phyloP scores from a whole-genome alignment of 2,888 invertebrate species.

The Tigriopus californicus region DNA sequence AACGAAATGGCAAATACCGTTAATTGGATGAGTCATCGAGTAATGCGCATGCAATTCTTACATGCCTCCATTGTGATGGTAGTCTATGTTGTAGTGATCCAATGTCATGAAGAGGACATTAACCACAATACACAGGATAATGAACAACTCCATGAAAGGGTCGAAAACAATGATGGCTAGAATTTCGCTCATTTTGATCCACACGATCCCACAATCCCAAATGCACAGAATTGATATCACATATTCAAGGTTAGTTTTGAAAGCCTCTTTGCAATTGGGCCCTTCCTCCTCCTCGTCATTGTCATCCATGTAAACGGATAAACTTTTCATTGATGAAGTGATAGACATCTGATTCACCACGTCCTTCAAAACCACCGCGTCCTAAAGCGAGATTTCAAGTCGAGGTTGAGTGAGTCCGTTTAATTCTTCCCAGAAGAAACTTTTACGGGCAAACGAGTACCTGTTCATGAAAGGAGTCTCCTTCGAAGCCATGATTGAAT shows the following conservation, averaged over 20 bases:
- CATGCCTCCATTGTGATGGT: slow-evolving; percentile 48
- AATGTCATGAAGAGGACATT: slow-evolving; percentile 29
- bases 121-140: slow-evolving; percentile 28
- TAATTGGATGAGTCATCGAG: slow-evolving; percentile 21
- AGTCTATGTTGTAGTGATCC: slow-evolving; percentile 24
- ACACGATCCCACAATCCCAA: slow-evolving; percentile 26
- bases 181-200: slow-evolving; percentile 23
- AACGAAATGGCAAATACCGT: neutral
- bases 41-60: slow-evolving; percentile 88
- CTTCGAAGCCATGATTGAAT: neutral
- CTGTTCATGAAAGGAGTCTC: neutral
- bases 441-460: neutral
- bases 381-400: slow-evolving; percentile 36
- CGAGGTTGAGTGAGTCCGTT: neutral
- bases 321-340: slow-evolving; percentile 30
- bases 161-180: slow-evolving; percentile 12
- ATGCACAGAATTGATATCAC: slow-evolving; percentile 22
- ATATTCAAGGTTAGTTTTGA: neutral
- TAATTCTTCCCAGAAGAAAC: neutral
- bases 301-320: neutral
- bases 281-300: slow-evolving; percentile 10
- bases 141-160: slow-evolving; percentile 18
- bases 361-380: slow-evolving; percentile 90
- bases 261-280: neutral
- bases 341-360: slow-evolving; percentile 80